Evolutionary conservation across 2,797 vertebrate genomes (phyloP).

Genomic region (Pyrocephalus nanus): DNA sequence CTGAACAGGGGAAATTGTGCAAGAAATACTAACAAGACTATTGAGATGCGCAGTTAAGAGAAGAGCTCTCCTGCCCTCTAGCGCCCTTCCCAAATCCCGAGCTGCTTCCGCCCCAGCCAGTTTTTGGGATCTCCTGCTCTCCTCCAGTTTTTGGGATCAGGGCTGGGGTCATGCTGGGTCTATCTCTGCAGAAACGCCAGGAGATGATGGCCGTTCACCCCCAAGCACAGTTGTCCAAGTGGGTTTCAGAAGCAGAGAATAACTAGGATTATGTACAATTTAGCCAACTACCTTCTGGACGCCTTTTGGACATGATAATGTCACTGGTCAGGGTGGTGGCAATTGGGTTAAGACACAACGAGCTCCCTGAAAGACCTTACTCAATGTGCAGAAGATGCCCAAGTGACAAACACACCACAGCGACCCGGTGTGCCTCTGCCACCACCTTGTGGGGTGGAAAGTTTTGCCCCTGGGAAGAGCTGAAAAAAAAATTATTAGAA

Average conservation of each 20-base stretch:
- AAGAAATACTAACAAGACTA: neutral
- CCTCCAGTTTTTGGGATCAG: accelerated
- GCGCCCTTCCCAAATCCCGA: neutral
- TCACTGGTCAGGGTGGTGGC: accelerated
- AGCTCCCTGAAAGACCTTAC: neutral
- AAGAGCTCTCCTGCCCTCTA: constrained; percentile 65
- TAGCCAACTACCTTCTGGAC: neutral
- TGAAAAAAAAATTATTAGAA: neutral
- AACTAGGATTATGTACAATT: neutral
- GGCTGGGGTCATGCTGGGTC: neutral
- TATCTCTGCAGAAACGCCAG: neutral
- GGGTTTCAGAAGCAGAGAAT: neutral
- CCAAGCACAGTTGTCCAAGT: neutral
- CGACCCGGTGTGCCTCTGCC: neutral
- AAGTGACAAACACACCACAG: neutral
- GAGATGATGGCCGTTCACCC: accelerated
- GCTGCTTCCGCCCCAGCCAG: neutral
- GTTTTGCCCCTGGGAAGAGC: neutral
- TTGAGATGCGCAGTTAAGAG: accelerated
- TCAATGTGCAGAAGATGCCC: accelerated
- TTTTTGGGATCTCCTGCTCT: neutral
- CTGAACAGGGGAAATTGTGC: neutral
- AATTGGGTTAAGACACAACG: neutral
- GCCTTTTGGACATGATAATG: neutral
- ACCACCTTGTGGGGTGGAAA: neutral